Percentiles rank a stretch among this genome's conserved stretches.
Evolutionary conservation across 1,140 invertebrate genomes (phyloP).

Genomic region (Ceratoteleas bidentatus): DNA sequence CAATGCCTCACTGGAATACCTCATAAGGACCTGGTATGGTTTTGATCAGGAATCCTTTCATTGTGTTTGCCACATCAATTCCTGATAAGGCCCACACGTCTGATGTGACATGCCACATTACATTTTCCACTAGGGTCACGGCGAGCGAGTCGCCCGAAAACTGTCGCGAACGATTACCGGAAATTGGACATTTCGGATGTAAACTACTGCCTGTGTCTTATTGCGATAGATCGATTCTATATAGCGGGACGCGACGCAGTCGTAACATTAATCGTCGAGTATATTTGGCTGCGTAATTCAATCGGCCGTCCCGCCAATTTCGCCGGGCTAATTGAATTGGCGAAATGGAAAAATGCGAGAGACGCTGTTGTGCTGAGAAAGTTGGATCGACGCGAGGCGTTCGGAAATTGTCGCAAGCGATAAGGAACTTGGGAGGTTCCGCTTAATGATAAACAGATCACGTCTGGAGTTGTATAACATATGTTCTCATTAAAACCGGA

Average conservation of each 20-base stretch:
- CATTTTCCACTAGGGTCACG: too few species aligned
- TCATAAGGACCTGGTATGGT: too few species aligned
- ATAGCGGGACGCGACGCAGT: neutral
- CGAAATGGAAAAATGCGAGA: neutral
- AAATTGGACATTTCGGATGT: conserved; percentile 32
- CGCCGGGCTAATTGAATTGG: neutral
- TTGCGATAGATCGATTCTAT: conserved; percentile 3
- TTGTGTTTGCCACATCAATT: too few species aligned
- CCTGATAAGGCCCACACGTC: too few species aligned
- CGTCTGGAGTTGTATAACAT: conserved; percentile 18
- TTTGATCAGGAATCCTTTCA: too few species aligned
- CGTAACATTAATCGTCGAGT: too few species aligned
- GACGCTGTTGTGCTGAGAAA: conserved; percentile 7
- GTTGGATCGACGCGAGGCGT: conserved; percentile 1
- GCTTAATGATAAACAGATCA: conserved; percentile 34
- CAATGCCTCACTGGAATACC: too few species aligned
- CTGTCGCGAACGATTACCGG: conserved; percentile 20
- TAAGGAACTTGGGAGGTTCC: conserved; percentile 12
- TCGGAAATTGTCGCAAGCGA: conserved; percentile 6
- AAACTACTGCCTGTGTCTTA: conserved; percentile 28
- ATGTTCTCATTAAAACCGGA: conserved; percentile 14
- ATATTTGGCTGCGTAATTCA: too few species aligned
- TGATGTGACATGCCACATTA: too few species aligned
- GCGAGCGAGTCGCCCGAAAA: too few species aligned
- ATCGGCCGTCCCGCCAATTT: too few species aligned